These are phyloP conservation scores for Cheiracanthium punctorium DNA, from an alignment of 2,888 invertebrate species.

Conservation along the genomic window DNA sequence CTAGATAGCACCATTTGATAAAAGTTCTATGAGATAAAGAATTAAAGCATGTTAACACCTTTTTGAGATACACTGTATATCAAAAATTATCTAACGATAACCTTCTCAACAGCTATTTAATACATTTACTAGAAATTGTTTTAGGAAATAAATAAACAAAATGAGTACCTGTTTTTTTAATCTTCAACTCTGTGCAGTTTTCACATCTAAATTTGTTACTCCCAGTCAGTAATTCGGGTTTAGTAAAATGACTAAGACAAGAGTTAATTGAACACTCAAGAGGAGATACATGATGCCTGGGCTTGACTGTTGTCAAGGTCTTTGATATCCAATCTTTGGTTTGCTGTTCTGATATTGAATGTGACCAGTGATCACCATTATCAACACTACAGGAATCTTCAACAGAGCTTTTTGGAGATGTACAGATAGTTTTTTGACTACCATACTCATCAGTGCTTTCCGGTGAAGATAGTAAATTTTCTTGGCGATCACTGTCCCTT, in stretches of 20 bases:
- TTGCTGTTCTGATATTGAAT: slow-evolving; percentile 25
- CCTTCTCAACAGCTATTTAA: no score
- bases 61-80: no score
- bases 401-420: slow-evolving; percentile 12
- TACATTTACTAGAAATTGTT: neutral
- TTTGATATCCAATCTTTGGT: slow-evolving; percentile 54
- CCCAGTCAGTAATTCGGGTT: slow-evolving; percentile 91
- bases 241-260: slow-evolving; percentile 94
- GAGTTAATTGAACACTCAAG: slow-evolving; percentile 82
- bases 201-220: slow-evolving; percentile 96
- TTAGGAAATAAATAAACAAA: slow-evolving; percentile 71
- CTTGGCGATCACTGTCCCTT: slow-evolving; percentile 52
- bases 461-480: slow-evolving; percentile 26
- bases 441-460: slow-evolving; percentile 11
- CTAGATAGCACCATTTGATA: no score
- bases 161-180: slow-evolving; percentile 52
- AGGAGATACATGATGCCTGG: slow-evolving; percentile 79
- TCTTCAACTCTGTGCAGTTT: slow-evolving; percentile 80
- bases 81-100: no score
- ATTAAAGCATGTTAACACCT: no score
- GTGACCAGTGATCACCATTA: slow-evolving; percentile 16
- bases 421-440: slow-evolving; percentile 10
- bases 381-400: slow-evolving; percentile 11
- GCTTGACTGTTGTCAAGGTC: slow-evolving; percentile 77
- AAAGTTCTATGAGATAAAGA: no score